A percentile compares a stretch with the other conserved stretches of the same genome.
These are phyloP conservation scores for Glyptemys insculpta DNA, from an alignment of 2,797 vertebrate genomes.

Conservation along the genomic window DNA sequence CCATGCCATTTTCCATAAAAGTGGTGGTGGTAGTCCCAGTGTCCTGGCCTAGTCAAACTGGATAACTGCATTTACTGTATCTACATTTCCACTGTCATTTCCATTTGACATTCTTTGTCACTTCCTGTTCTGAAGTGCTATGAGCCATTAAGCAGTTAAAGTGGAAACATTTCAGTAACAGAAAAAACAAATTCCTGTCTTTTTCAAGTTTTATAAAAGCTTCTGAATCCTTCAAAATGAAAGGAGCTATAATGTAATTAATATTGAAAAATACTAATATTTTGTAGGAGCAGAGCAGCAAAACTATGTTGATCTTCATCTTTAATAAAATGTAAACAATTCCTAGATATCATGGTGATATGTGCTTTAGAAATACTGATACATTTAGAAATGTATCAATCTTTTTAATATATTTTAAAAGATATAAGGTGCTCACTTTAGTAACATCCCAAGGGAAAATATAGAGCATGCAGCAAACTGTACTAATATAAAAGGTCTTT, in stretches of 20 bases:
- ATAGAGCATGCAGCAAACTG: not conserved
- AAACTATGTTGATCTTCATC: not conserved
- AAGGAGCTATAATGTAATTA: not conserved
- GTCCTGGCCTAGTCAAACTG: not conserved
- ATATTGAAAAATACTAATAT: not conserved
- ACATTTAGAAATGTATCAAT: not conserved
- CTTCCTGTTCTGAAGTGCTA: not conserved
- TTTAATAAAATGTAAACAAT: not conserved
- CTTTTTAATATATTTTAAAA: conserved; percentile 4
- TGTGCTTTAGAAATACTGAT: not conserved
- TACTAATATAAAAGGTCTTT: not conserved
- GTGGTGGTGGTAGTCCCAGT: not conserved
- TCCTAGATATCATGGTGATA: not conserved
- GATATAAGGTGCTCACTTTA: not conserved
- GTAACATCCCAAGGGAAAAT: not conserved
- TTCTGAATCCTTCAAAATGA: not conserved
- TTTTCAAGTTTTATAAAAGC: not conserved
- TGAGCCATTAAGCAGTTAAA: not conserved
- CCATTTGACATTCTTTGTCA: not conserved
- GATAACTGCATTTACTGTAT: not conserved
- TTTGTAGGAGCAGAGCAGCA: not conserved
- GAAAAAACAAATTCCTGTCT: not conserved
- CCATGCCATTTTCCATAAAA: not conserved
- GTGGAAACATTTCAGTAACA: not conserved
- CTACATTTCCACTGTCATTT: not conserved